Conservation (phyloP, 2,888 invertebrate species). For the Carabus problematicus region DNA sequence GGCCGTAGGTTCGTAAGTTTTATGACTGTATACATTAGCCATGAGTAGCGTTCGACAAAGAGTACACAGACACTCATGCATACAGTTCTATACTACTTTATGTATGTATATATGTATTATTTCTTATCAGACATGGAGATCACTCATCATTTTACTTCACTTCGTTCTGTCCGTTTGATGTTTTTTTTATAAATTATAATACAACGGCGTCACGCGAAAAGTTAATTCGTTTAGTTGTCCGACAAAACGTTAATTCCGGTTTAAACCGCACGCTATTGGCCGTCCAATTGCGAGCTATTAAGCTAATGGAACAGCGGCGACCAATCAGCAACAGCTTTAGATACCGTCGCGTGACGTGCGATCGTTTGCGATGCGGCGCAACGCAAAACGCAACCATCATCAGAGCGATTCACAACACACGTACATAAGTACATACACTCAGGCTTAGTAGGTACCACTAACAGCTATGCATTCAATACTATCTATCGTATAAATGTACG, state of each 20-base stretch:
- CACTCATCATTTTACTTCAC: constrained; percentile 1
- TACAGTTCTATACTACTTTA: neutral
- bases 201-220: constrained; percentile 39
- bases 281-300: constrained; percentile 53
- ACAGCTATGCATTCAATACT: too few species aligned
- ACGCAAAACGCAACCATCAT: too few species aligned
- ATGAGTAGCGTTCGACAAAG: too few species aligned
- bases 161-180: constrained; percentile 26
- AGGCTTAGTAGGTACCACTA: too few species aligned
- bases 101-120: too few species aligned
- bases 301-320: constrained; percentile 55
- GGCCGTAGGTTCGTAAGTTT: too few species aligned
- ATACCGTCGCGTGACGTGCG: constrained; percentile 46
- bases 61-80: neutral
- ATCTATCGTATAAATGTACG: too few species aligned
- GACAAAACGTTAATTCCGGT: constrained; percentile 42
- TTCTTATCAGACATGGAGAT: neutral
- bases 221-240: constrained; percentile 43
- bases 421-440: too few species aligned
- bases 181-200: constrained; percentile 36
- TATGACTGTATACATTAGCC: too few species aligned
- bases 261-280: constrained; percentile 55
- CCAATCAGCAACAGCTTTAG: constrained; percentile 57
- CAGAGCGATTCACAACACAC: too few species aligned
- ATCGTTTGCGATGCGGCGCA: constrained; percentile 22